Evolutionary conservation across 2,113 vertebrate genomes (phyloP).

Genomic region (Ovis canadensis): DNA sequence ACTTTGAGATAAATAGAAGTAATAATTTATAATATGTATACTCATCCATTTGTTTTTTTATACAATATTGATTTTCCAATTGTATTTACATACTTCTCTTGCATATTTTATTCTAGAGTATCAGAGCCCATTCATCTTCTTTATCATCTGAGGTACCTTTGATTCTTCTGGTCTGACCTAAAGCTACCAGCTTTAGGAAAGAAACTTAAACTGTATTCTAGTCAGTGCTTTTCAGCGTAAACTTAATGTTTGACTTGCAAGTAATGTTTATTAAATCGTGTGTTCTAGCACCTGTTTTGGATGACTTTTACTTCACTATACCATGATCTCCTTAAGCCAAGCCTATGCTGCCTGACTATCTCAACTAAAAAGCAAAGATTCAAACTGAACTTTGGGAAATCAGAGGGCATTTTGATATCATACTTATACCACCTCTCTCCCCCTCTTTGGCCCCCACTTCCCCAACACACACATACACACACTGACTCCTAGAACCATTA

Average conservation of each 20-base stretch:
- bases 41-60: neutral
- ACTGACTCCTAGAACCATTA: neutral
- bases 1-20: neutral
- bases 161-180: neutral
- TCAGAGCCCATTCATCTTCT: neutral
- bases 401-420: neutral
- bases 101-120: neutral
- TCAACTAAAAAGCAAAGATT: neutral
- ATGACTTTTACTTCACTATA: neutral
- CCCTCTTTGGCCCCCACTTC: rapidly evolving
- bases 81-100: neutral
- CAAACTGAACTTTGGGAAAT: neutral
- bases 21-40: neutral
- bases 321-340: neutral
- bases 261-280: neutral
- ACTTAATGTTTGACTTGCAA: neutral
- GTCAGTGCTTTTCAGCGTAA: neutral
- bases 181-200: neutral
- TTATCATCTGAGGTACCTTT: neutral
- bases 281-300: neutral
- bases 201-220: neutral
- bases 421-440: neutral
- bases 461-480: too few species aligned
- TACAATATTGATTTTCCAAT: neutral
- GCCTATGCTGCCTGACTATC: neutral